These are phyloP conservation scores for Paratrypauchen microcephalus DNA, from an alignment of 2,797 vertebrate species.

Conservation along the genomic window DNA sequence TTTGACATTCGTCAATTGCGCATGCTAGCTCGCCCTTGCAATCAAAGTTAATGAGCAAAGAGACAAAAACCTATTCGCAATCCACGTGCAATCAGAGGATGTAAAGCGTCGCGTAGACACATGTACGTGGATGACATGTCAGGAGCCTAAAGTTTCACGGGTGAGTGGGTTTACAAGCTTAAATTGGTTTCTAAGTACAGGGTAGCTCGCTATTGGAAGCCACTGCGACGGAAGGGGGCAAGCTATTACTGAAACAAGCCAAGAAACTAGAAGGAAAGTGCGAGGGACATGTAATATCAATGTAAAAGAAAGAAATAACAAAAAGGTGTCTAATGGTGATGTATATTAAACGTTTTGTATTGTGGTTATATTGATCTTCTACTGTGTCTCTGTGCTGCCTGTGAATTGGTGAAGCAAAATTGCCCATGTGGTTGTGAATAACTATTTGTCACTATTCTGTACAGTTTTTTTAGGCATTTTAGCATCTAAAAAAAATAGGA, in stretches of 20 bases:
- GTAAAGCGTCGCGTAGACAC: constrained; percentile 26
- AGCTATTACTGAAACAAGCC: constrained; percentile 56
- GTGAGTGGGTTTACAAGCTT: constrained; percentile 66
- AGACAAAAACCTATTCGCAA: constrained; percentile 30
- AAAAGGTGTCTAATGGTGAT: not conserved
- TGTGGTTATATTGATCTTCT: too few relatives aligned
- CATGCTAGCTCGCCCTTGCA: constrained; percentile 43
- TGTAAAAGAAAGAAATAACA: not conserved
- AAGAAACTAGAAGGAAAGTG: not conserved
- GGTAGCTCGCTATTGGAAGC: constrained; percentile 56
- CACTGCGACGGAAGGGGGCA: constrained; percentile 59
- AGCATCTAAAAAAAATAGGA: too few relatives aligned
- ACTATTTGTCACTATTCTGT: too few relatives aligned
- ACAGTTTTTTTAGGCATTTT: too few relatives aligned
- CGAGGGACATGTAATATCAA: not conserved
- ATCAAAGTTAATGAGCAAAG: constrained; percentile 62
- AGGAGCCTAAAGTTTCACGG: constrained; percentile 50
- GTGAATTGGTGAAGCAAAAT: not conserved
- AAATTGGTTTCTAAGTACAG: constrained; percentile 72
- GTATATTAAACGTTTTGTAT: not conserved
- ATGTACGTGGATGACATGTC: constrained; percentile 20
- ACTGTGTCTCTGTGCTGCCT: not conserved
- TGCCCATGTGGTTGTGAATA: not conserved
- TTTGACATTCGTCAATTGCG: constrained; percentile 26
- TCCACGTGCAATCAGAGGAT: constrained; percentile 44